These are phyloP conservation scores for Euura lappo DNA, from an alignment of 1,140 invertebrate species.

Conservation along the genomic window DNA sequence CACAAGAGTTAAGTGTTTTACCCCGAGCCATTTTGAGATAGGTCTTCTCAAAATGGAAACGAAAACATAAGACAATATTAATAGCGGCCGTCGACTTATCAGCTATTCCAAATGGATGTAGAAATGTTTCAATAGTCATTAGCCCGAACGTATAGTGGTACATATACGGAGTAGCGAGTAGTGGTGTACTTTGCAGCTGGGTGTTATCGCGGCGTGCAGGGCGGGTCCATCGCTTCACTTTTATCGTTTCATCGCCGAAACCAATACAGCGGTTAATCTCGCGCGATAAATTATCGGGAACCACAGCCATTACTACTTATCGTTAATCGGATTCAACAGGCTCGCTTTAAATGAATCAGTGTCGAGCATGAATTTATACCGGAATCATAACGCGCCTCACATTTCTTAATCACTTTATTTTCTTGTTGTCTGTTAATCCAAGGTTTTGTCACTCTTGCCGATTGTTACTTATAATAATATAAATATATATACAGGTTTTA, in stretches of 20 bases:
- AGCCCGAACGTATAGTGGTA: background rate
- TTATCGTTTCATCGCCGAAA: background rate
- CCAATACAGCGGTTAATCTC: constrained; percentile 5
- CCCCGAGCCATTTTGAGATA: too few relatives aligned
- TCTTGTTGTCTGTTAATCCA: too few relatives aligned
- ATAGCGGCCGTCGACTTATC: too few relatives aligned
- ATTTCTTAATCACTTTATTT: too few relatives aligned
- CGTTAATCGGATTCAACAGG: background rate
- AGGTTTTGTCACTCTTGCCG: too few relatives aligned
- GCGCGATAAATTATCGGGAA: background rate
- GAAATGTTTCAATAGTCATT: constrained; percentile 7
- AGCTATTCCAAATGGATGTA: constrained; percentile 1
- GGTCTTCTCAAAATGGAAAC: too few relatives aligned
- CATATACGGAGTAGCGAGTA: background rate
- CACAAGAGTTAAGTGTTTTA: too few relatives aligned
- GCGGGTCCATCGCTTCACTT: constrained; percentile 4
- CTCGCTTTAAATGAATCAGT: background rate
- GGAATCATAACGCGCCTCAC: too few relatives aligned
- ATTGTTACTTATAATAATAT: too few relatives aligned
- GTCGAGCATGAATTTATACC: background rate
- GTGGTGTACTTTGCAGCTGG: background rate
- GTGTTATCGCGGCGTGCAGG: constrained; percentile 2
- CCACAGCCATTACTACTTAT: constrained; percentile 3
- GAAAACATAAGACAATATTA: too few relatives aligned
- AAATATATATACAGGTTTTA: too few relatives aligned